Percentiles rank a stretch among this genome's conserved stretches.
phyloP scores from a whole-genome alignment of 1,140 invertebrate genomes.

The Drosophila triauraria region DNA sequence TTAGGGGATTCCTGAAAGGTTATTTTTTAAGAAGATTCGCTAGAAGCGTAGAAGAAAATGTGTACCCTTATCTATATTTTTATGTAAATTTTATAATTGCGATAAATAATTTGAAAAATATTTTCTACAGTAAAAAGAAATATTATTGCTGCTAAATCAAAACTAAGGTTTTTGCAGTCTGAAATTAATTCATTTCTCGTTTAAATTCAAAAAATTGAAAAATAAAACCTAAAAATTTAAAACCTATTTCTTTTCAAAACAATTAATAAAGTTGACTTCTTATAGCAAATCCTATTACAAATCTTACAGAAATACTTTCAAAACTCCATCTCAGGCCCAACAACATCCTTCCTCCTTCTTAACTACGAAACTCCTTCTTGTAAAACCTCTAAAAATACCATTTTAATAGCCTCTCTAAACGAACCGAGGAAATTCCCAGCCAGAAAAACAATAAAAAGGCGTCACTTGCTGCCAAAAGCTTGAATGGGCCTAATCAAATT shows the following conservation, averaged over 20 bases:
- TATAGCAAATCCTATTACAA: background rate
- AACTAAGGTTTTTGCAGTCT: background rate
- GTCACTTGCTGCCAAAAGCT: conserved; percentile 21
- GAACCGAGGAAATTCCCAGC: conserved; percentile 56
- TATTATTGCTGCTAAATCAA: too few relatives aligned
- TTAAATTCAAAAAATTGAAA: background rate
- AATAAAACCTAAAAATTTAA: background rate
- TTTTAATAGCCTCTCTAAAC: conserved; percentile 54
- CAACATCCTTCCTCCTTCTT: background rate
- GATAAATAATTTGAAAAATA: background rate
- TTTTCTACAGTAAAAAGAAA: background rate
- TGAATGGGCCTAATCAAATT: conserved; percentile 78
- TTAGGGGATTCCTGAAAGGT: background rate
- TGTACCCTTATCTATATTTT: too few relatives aligned
- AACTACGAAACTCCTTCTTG: background rate
- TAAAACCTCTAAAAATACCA: background rate
- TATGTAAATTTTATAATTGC: too few relatives aligned
- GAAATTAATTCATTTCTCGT: too few relatives aligned
- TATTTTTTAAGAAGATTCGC: background rate
- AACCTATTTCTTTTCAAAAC: too few relatives aligned
- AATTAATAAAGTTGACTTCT: too few relatives aligned
- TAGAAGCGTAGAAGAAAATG: too few relatives aligned
- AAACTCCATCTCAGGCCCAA: background rate
- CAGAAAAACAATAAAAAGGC: conserved; percentile 71
- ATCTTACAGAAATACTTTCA: background rate